Evolutionary conservation across 2,888 invertebrate genomes (phyloP), one percentile per base, ranked within the genome.

Genomic region (Ptychoptera contaminata): DNA sequence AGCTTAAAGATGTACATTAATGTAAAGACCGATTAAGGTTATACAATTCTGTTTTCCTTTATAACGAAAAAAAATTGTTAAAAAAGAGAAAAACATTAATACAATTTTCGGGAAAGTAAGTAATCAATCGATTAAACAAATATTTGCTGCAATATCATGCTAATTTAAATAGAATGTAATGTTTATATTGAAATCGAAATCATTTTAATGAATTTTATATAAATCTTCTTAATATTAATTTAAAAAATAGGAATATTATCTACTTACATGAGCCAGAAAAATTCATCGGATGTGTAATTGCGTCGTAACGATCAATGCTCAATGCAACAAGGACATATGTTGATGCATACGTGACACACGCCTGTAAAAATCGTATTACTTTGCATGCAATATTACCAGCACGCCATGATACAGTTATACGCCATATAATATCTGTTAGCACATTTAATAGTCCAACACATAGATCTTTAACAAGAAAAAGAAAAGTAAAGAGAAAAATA

Each of bases 241-340:
- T 23, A 23, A 23, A 23, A 23, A 23, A 23, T n/a, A n/a, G n/a
- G n/a, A 14, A 15, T 39, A 14, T 15, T 14, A 29, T 23, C n/a
- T 38, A 84, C 90, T 85, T 70, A 91, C 91, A 90, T 62, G 90
- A 88, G 58, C 88, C 86, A 43, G 87, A 86, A 66, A 92, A 92
- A 68, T 91, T 91, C 87, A 92, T 88, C 1, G 92, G 92, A 65
- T 88, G 84, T 11, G 87, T 87, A 58, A 92, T 91, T 51, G 91
- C 92, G 57, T 92, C 91, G 60, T 90, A 91, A 55, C 92, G 73
- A 67, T 92, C 92, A 56, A 92, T 88, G 56, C 88, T 90, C 48
- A 92, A 72, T 2, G 91, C 91, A 16, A 92, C 91, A 46, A 92
- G 70, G 30, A 92, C 90, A 60, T 92, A 92, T 0, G 91, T 92